phyloP scores from a whole-genome alignment of 2,113 vertebrate genomes.

The Scartelaos histophorus region DNA sequence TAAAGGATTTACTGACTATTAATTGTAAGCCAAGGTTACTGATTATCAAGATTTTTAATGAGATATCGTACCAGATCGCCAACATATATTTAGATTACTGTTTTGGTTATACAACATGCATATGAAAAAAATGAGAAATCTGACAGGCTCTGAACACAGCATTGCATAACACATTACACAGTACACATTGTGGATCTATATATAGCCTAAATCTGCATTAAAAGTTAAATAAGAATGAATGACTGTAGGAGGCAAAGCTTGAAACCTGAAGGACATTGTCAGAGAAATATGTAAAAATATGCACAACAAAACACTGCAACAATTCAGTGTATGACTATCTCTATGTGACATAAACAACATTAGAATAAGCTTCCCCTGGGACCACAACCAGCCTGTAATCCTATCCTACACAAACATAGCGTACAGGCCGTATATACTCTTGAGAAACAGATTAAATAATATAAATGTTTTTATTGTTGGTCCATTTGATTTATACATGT shows the following conservation, averaged over 20 bases:
- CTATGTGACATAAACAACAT: constrained; percentile 14
- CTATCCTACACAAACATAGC: neutral
- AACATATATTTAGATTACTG: no score
- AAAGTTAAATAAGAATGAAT: constrained; percentile 40
- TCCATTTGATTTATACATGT: no score
- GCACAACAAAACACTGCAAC: constrained; percentile 1
- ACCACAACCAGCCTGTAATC: neutral
- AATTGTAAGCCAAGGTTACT: no score
- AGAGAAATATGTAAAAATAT: constrained; percentile 12
- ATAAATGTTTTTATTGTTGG: neutral
- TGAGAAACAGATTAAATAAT: neutral
- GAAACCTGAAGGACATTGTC: constrained; percentile 6
- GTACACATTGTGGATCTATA: constrained; percentile 20
- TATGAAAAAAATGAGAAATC: no score
- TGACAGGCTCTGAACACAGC: neutral
- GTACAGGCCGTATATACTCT: neutral
- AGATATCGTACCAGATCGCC: no score
- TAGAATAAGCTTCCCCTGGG: constrained; percentile 13
- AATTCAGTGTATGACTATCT: constrained; percentile 23
- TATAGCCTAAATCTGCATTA: constrained; percentile 30
- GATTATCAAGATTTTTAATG: no score
- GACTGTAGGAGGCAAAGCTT: neutral
- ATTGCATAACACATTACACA: constrained; percentile 10
- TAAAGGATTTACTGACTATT: no score
- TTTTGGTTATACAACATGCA: no score